Evolutionary conservation across 2,797 vertebrate genomes (phyloP), one percentile per base, ranked within the genome.

Genomic region (Lerista edwardsae): DNA sequence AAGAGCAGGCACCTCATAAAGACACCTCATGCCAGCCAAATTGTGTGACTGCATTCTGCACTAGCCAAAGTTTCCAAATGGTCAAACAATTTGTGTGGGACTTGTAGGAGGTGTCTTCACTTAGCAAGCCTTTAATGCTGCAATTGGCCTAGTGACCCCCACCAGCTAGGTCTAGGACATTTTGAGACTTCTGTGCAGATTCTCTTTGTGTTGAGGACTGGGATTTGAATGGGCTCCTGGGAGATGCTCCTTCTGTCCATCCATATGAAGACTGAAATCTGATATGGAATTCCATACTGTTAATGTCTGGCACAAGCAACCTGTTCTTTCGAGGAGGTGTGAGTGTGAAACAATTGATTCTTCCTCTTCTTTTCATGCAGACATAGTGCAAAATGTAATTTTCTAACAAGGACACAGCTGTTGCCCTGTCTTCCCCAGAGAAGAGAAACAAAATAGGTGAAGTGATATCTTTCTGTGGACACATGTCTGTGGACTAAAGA

Each of bases 381-480:
- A 79, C 61, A 80, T 57, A 41, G 69, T 67, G 15, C 44, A 75
- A 67, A 75, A 80, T 75, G 64, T 80, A 75, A 80, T 85, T 80
- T 75, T 67, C 29, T 67, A 80, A 74, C 21, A 80, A 75, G 72
- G 21, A 57, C 69, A 39, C 71, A 85, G 77, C 47, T 85, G 77
- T 85, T 75, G 21, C 72, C 47, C 64, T 44, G 36, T 65, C 71
- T 75, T 71, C 62, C 71, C 11, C 6, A 59, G 41, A 67, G 34
- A 85, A 65, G 47, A 75, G 34, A 64, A 65, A 75, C 23, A 67
- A 75, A 75, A 51, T 83, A 51, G 44, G 81, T 67, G 55, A 83
- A 83, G 14, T 75, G 81, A 57, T 75, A 82, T 75, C 47, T 55
- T 65, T 75, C 44, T 34, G 61, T 29, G 72, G 72, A 83, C 61